Conservation (phyloP, 2,797 vertebrate species). For the Enteromius afrohamiltoni region DNA sequence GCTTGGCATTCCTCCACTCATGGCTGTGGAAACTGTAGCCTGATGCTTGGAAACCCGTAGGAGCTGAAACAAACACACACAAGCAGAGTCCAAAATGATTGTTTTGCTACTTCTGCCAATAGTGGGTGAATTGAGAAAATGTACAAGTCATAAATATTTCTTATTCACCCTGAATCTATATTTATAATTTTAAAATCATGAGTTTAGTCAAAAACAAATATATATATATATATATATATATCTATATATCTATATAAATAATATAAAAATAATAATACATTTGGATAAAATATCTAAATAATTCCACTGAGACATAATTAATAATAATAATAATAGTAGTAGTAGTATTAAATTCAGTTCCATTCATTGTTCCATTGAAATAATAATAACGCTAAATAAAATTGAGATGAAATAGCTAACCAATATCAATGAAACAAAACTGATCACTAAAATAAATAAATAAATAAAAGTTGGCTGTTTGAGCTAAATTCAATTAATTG, state of each 20-base stretch:
- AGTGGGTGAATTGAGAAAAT: not conserved
- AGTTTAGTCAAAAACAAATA: not conserved
- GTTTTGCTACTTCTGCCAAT: not conserved
- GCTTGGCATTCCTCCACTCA: slow-evolving; percentile 92
- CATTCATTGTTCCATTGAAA: not conserved
- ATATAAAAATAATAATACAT: not conserved
- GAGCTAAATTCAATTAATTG: too few relatives aligned
- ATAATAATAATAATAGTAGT: not conserved
- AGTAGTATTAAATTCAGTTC: not conserved
- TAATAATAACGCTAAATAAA: not conserved
- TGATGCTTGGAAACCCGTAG: slow-evolving; percentile 85
- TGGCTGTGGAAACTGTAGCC: slow-evolving; percentile 89
- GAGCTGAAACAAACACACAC: slow-evolving; percentile 71
- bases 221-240: not conserved
- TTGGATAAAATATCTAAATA: not conserved
- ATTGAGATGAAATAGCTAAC: not conserved
- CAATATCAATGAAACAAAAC: not conserved
- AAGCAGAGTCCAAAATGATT: not conserved
- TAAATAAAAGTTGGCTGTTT: not conserved
- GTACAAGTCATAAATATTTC: not conserved
- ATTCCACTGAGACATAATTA: not conserved
- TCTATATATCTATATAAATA: too few relatives aligned
- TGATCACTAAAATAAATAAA: not conserved
- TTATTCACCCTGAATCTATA: not conserved
- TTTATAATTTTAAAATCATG: not conserved